Conservation (phyloP, 2,888 invertebrate genomes). For the Hybos culiciformis region DNA sequence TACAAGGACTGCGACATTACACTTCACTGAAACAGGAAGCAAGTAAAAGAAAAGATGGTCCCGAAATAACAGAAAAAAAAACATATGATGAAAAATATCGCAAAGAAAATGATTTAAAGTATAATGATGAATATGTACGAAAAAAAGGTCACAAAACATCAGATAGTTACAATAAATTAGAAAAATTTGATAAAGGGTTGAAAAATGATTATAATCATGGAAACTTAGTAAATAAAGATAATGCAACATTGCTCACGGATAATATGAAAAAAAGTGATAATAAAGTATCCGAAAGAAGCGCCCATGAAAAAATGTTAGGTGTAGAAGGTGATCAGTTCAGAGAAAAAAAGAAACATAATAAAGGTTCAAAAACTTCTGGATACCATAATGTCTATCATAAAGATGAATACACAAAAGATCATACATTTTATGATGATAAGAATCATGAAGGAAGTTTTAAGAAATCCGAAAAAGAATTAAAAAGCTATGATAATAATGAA, state of each 20-base stretch:
- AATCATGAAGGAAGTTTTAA: conserved; percentile 63
- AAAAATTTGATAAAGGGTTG: neutral
- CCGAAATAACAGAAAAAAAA: neutral
- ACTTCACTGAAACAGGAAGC: neutral
- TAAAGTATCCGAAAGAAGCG: neutral
- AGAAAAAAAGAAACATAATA: neutral
- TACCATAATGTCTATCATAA: conserved; percentile 76
- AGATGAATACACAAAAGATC: conserved; percentile 73
- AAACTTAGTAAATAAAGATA: neutral
- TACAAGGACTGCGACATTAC: neutral
- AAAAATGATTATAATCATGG: neutral
- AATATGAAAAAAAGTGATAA: neutral
- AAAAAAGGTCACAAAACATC: neutral
- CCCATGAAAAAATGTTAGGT: neutral
- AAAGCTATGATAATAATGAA: conserved; percentile 50
- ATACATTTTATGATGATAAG: conserved; percentile 73
- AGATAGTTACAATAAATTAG: neutral
- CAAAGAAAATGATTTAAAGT: neutral
- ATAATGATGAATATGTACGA: neutral
- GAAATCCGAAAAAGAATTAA: conserved; percentile 59
- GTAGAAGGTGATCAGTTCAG: neutral
- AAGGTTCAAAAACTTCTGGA: conserved; percentile 30
- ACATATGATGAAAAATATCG: neutral
- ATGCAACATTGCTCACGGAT: neutral
- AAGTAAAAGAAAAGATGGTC: neutral